Evolutionary conservation across 2,113 vertebrate genomes (phyloP).

Genomic region (Silurus meridionalis): DNA sequence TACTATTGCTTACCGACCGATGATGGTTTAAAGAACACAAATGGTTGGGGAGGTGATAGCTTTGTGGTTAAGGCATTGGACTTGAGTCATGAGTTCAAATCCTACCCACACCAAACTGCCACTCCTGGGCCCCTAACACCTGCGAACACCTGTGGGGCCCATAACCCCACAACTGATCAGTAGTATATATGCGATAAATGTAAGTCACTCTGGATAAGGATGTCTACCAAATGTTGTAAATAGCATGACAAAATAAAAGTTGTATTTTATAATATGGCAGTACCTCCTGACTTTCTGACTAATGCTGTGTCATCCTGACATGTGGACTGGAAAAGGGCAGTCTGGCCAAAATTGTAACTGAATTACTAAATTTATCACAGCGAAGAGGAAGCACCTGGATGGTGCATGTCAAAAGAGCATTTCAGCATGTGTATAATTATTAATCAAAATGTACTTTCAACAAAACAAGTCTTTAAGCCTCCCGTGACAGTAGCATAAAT

Average conservation of each 20-base stretch:
- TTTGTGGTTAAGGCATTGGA: no score
- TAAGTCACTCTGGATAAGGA: no score
- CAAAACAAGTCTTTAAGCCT: not conserved
- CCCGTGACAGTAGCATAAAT: not conserved
- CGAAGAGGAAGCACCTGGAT: not conserved
- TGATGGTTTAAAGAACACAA: not conserved
- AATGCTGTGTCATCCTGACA: not conserved
- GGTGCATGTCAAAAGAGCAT: not conserved
- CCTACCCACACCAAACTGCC: no score
- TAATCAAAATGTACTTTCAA: not conserved
- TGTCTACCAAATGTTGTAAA: no score
- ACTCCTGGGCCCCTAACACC: no score
- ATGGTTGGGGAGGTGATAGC: not conserved
- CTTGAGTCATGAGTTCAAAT: no score
- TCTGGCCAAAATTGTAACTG: not conserved
- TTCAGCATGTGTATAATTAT: not conserved
- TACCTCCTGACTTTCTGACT: not conserved
- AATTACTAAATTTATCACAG: not conserved
- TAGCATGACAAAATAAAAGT: not conserved
- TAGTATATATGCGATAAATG: no score
- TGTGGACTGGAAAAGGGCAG: not conserved
- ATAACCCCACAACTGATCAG: no score
- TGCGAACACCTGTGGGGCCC: no score
- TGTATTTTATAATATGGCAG: not conserved
- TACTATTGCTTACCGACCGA: not conserved